Evolutionary conservation across 2,797 vertebrate species (phyloP), one percentile per base, ranked within the genome.

Genomic region (Spinus pinus): DNA sequence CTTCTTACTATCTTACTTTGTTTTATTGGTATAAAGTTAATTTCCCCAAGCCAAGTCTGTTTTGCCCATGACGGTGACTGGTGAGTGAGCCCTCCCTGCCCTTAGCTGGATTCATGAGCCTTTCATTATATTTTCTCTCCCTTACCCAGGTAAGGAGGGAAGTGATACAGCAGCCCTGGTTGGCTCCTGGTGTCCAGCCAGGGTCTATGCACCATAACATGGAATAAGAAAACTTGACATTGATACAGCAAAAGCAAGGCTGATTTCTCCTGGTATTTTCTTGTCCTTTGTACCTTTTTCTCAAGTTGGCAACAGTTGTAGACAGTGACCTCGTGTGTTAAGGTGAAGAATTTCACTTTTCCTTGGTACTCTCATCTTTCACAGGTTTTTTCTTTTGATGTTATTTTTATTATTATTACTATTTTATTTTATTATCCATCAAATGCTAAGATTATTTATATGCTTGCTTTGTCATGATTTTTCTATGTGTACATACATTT

Each of bases 241-340:
- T 31, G 23, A 35, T 74, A 53, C 21, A 41, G 17, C 41, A 78
- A 57, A 21, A 81, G 20, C 37, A 49, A 47, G 27, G n/a, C 21
- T 86, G 18, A 18, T 25, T 73, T 66, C 25, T 56, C 18, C 0
- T 22, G 17, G 3, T 9, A 0, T 60, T 90, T 75, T 81, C 46
- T 46, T 50, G 24, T 53, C 35, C 23, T 73, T 44, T 33, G 13
- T 60, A 31, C 9, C 16, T 86, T 78, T 88, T 64, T 39, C 7
- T 53, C 22, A 54, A 58, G 47, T n/a, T 80, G 39, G 20, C 39
- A 62, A 25, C 24, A 14, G 19, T 58, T 79, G 65, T 28, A 88
- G 73, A 61, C 54, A 91, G 75, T 87, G 95, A 93, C 93, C 90
- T 80, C 56, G 0, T 91, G 96, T 94, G 96, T 86, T 87, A 66